Base-by-base conservation (phyloP, 2,888 invertebrate genomes). In the Entomobrya proxima region DNA sequence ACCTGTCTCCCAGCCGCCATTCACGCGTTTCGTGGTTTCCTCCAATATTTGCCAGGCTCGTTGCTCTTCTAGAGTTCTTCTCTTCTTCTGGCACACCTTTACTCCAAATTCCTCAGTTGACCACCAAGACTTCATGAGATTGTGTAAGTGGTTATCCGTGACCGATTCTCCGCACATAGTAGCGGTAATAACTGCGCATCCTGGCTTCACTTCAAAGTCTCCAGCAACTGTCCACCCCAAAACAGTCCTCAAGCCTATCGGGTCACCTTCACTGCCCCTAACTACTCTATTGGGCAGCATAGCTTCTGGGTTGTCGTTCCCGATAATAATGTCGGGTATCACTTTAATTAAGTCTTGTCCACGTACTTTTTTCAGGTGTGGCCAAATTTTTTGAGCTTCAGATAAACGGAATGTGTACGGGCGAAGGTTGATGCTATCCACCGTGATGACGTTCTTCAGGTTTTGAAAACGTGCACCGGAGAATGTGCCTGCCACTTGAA, bases 1-100 rank as follows among this genome's bases (percentile, higher is more conserved):
- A 30, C 86, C 87, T 4, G 81, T 86, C 50, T 88, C 86, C 52
- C 69, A 89, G 11, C 77, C 3, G 24, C 61, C 67, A 2, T 72
- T 83, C 0, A 74, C 55, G 35, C 44, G 21, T 37, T 44, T 52
- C 3, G 77, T 82, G 13, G 79, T 61, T 18, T 11, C 13, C 37
- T 67, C 64, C 47, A 67, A 24, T 1, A 67, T 64, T 7, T 64
- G 7, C 7, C 6, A n/a, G 30, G 67, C 67, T 24, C 67, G 18
- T 6, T 15, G 11, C 15, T 64, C 55, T 13, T 55, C 55, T 18
- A 55, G n/a, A 18, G 7, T 55, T 9, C 7, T 55, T 6, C 55
- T 18, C 6, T 18, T 9, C 7, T 9, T 7, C 15, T 9, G 11
- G 6, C 11, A 7, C 13, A 55, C 18, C 55, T 55, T 30, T 2